These are phyloP conservation scores for Dicerorhinus sumatrensis DNA, from an alignment of 2,113 vertebrate species.

Conservation along the genomic window DNA sequence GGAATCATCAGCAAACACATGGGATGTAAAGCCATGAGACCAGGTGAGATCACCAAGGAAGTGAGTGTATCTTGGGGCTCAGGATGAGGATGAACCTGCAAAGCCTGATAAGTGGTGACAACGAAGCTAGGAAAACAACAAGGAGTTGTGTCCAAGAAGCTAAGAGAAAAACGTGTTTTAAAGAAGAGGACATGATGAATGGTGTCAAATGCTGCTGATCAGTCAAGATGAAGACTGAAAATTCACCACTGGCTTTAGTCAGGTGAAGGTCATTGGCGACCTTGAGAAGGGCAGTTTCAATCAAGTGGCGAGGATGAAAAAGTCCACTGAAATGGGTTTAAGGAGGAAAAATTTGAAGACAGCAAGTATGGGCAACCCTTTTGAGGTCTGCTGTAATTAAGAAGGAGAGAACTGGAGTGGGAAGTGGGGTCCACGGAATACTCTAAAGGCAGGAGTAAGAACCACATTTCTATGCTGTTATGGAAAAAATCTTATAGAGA, in stretches of 20 bases:
- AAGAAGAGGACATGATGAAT: not conserved
- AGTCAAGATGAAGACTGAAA: not conserved
- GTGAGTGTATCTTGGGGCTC: not conserved
- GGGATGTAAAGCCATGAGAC: not conserved
- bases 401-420: not conserved
- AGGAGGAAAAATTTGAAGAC: not conserved
- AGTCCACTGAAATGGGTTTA: not conserved
- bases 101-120: not conserved
- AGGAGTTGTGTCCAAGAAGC: not conserved
- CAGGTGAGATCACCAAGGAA: not conserved
- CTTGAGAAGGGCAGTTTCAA: not conserved
- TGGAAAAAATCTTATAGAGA: not conserved
- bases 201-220: not conserved
- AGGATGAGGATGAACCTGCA: not conserved
- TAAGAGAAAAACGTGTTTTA: not conserved
- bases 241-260: not conserved
- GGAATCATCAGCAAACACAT: not conserved
- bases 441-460: not conserved
- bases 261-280: not conserved
- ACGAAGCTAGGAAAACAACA: not conserved
- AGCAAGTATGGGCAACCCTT: not conserved
- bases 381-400: not conserved
- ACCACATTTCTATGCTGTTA: not conserved
- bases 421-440: not conserved
- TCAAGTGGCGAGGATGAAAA: not conserved